Base-by-base conservation (phyloP, 2,797 vertebrate genomes). In the Fistularia tabacaria region DNA sequence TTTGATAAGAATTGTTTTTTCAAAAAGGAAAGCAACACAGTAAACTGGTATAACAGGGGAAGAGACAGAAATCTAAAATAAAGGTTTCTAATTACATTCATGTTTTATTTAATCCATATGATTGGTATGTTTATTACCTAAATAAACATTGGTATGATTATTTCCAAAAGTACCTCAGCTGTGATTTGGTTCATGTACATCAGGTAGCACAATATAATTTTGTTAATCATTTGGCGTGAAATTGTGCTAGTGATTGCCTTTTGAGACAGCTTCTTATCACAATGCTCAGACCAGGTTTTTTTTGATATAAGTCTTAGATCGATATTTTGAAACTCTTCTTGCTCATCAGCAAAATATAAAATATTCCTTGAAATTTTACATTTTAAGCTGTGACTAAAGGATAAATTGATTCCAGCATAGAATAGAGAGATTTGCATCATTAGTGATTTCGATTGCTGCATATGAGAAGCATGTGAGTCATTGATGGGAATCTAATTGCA, bases 1-100 rank as follows among this genome's bases (percentile, higher is more conserved):
- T 70, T 74, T 65, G 58, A 79, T 60, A 67, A 75, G 54, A 15
- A 38, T 25, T 68, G 9, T 53, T 42, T 58, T 69, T 54, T 55
- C 36, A 46, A 43, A 69, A 61, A 62, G 7, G 38, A 43, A 59
- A 59, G 25, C 49, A 53, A 37, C 53, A 43, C 46, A 62, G 59
- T 58, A 46, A 49, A 54, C 64, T 42, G 54, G 14, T 59, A 52
- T 49, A 47, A 6, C 12, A 48, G 12, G 10, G 38, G 25, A 9
- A 37, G 10, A 46, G 10, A 62, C 12, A 14, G n/a, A 51, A 49
- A 56, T 14, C 9, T 8, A 25, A 44, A 46, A 52, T 38, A 25
- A 53, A 38, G 7, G 9, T 11, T 8, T 54, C 47, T 54, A 6
- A 48, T 43, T 61, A 13, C 9, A 57, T 47, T 49, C 8, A 50